Base-by-base conservation (phyloP, 2,797 vertebrate species). In the Melanotaenia pygmaea region DNA sequence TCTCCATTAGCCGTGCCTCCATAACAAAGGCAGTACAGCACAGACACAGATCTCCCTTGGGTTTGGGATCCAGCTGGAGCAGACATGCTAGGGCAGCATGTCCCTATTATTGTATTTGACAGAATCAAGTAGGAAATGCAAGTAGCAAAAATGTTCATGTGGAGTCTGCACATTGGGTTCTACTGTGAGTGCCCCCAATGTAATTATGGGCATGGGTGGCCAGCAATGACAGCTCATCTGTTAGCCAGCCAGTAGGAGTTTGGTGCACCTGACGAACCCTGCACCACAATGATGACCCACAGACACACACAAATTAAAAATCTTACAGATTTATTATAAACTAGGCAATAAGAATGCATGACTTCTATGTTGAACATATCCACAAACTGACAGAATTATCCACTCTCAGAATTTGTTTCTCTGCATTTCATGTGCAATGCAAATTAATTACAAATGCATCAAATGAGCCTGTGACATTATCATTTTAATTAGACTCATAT, bases 161-260 rank as follows among this genome's bases (percentile, higher is more conserved):
- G 72, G 83, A 77, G 79, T 59, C 77, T 77, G 76, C 86, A 71
- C 77, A 70, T 91, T 84, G 81, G 78, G 80, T 79, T 90, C 82
- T 86, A 67, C 89, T 94, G 93, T 90, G 90, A 91, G 67, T 80
- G 76, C 73, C 91, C 90, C 82, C 89, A 56, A 86, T 91, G 86
- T 93, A 94, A 95, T 95, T 94, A 94, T 88, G 91, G 91, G 92
- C 93, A 91, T 91, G 93, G 93, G 87, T 94, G 92, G 93, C 86
- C 89, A 86, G 86, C 88, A 89, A 90, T 94, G 94, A 95, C 93
- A 93, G 93, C 94, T 95, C 93, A 93, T 93, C 91, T 93, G 92
- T 92, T 93, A 91, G 91, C 85, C 85, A 87, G 91, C 85, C 87
- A 90, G 88, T 80, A 84, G 85, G 84, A 88, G 86, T 81, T 77